Base-by-base conservation (phyloP, 1,140 invertebrate species). In the Asobara japonica region DNA sequence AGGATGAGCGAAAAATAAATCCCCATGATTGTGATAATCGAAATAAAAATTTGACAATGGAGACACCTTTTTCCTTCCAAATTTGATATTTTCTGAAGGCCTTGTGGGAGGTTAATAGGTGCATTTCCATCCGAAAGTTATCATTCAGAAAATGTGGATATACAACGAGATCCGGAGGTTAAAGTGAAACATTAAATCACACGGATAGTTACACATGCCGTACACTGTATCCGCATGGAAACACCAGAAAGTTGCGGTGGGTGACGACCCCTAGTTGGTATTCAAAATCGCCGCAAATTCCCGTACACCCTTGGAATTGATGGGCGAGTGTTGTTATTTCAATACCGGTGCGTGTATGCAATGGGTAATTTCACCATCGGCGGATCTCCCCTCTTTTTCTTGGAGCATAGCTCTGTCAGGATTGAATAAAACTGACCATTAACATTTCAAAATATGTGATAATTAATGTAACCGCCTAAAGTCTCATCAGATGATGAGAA, bases 281-380 rank as follows among this genome's bases (percentile, higher is more conserved):
- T 45, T 45, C 41, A 16, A 45, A 68, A 69, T 66, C 22, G 31
- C 69, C 69, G 33, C 31, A 65, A 64, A 71, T 71, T 71, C 60
- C n/a, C 33, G 38, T 64, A 65, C 69, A 33, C 64, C 60, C 65
- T 71, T 71, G 16, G 61, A 71, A 71, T 71, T 68, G 41, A 67
- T 67, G 45, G 65, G 13, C n/a, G 56, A 41, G 30, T 45, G 36
- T 48, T 61, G 69, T 71, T 71, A 71, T 64, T 65, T 20, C 7
- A 64, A 48, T 64, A 64, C 18, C 51, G 20, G 10, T 18, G 20
- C 25, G 45, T 60, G 33, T 16, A 45, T 65, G 16, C 25, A 33
- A 71, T 36, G 38, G 36, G 25, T 61, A 64, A 71, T 71, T 65
- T 71, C n/a, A 60, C 13, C 45, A n/a, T n/a, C n/a, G n/a, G n/a